Evolutionary conservation across 2,797 vertebrate species (phyloP).

Genomic region (Cirrhinus molitorella): DNA sequence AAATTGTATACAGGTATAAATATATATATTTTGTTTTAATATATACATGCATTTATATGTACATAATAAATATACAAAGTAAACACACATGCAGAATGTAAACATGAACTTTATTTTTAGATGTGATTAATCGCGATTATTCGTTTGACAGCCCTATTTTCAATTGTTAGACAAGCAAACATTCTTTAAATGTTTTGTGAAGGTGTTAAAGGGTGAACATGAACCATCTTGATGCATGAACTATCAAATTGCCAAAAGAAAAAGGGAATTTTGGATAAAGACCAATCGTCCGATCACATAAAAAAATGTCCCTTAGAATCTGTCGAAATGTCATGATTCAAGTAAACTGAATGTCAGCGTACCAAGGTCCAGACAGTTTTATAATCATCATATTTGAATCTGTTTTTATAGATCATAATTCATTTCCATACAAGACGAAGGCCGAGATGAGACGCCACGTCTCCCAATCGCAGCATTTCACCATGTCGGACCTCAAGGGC

Average conservation of each 20-base stretch:
- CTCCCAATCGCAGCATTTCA: slow-evolving; percentile 75
- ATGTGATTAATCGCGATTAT: too few species aligned
- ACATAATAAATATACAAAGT: too few species aligned
- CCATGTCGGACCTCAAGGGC: slow-evolving; percentile 78
- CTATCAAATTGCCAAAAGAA: not conserved
- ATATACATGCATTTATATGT: too few species aligned
- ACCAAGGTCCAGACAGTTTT: not conserved
- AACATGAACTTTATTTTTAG: too few species aligned
- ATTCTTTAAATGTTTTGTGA: not conserved
- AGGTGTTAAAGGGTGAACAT: not conserved
- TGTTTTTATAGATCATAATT: slow-evolving; percentile 71
- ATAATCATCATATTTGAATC: not conserved
- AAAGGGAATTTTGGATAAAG: not conserved
- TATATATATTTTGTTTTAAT: too few species aligned
- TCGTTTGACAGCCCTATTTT: too few species aligned
- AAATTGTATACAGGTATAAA: too few species aligned
- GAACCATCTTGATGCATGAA: not conserved
- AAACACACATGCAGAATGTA: too few species aligned
- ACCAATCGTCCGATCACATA: not conserved
- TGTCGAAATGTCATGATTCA: not conserved
- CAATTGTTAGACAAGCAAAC: not conserved
- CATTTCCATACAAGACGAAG: slow-evolving; percentile 80
- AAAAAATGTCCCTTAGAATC: not conserved
- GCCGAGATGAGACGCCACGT: slow-evolving; percentile 72
- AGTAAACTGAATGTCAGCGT: not conserved